Base-by-base conservation (phyloP, 1,140 invertebrate genomes). In the Leptinotarsa defecta region DNA sequence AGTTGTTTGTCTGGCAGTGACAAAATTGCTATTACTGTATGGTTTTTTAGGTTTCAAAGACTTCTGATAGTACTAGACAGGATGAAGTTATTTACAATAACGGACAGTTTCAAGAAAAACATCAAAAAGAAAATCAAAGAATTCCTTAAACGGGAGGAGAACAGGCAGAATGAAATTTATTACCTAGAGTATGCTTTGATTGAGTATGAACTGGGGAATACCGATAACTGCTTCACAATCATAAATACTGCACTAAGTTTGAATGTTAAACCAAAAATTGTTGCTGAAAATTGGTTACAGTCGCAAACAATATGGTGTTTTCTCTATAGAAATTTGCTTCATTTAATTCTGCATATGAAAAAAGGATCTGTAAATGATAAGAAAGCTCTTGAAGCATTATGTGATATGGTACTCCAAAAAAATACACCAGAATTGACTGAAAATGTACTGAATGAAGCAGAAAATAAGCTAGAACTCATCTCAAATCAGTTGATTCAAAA, bases 111-210 rank as follows among this genome's bases (percentile, higher is more conserved):
- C 62, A 77, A 84, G 15, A 90, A 89, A 72, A 86, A 86, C 64
- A 81, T 89, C 1, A 89, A 89, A 57, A 80, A 79, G 1, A 84
- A 85, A 4, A 83, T 91, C 5, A 91, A 91, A 49, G 84, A 86
- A 3, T 86, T 91, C 57, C 71, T 92, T 0, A 88, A 89, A 71
- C 85, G 84, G 65, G 80, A 86, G 15, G 83, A 86, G 57, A 89
- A 92, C 79, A 83, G 89, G 57, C 89, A 88, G 79, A 89, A 89
- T 76, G 79, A 89, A 48, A 84, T 86, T 76, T 89, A 89, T 73
- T 92, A 90, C 80, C 85, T 87, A 2, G 91, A 92, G 81, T 89
- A 90, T 82, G 91, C 89, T n/a, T 82, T 91, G 49, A 88, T 90
- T 78, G 90, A 92, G 82, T 83, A 84, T 52, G 90, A 91, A 83